Percentiles rank a stretch among this genome's conserved stretches.
These are phyloP conservation scores for Tetramorium bicarinatum DNA, from an alignment of 2,888 invertebrate genomes.

Conservation along the genomic window DNA sequence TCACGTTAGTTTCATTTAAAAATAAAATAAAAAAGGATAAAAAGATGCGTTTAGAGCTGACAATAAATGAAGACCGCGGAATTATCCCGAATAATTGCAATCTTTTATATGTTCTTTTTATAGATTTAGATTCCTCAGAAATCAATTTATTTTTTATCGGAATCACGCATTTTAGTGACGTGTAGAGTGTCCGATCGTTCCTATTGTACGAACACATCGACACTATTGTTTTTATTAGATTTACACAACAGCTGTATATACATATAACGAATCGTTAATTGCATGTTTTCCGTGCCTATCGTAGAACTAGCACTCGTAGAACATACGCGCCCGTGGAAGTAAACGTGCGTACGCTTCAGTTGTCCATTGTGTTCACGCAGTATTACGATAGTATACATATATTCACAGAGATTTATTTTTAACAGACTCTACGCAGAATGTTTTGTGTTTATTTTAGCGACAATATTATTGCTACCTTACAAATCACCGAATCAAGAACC, in stretches of 20 bases:
- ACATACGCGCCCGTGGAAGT: background rate
- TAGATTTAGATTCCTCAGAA: background rate
- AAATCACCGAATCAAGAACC: background rate
- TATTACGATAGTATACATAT: conserved; percentile 3
- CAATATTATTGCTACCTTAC: background rate
- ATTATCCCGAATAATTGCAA: background rate
- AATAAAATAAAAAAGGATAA: background rate
- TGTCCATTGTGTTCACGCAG: background rate
- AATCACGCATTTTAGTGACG: conserved; percentile 15
- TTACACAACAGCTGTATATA: background rate
- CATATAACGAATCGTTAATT: background rate
- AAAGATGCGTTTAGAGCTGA: background rate
- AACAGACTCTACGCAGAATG: background rate
- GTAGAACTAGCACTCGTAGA: conserved; percentile 6
- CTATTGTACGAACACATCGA: conserved; percentile 35
- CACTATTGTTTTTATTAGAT: conserved; percentile 18
- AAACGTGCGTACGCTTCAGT: background rate
- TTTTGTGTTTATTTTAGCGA: conserved; percentile 12
- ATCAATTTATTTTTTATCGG: conserved; percentile 1
- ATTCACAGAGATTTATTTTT: conserved; percentile 5
- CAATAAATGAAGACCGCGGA: background rate
- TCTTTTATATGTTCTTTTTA: background rate
- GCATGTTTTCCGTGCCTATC: conserved; percentile 8
- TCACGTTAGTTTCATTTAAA: background rate
- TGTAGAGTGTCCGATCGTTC: conserved; percentile 40